phyloP scores from a whole-genome alignment of 2,797 vertebrate species.

The Rhabdomys pumilio region DNA sequence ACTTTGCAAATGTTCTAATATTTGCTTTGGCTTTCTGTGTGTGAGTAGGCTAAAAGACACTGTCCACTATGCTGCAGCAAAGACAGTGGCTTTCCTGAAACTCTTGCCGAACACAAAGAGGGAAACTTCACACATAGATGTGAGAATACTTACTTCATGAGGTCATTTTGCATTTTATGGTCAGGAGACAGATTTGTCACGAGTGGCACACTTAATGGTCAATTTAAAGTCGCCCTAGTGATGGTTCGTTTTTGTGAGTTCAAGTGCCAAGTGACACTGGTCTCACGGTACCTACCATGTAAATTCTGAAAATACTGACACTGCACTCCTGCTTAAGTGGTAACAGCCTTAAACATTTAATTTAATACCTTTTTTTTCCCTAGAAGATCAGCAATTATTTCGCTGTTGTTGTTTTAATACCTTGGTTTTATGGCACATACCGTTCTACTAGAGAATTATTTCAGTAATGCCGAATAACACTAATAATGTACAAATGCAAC shows the following conservation, averaged over 20 bases:
- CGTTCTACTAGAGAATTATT: neutral
- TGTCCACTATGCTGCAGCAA: conserved; percentile 67
- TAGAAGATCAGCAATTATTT: neutral
- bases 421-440: neutral
- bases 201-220: conserved; percentile 54
- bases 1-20: conserved; percentile 88
- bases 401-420: conserved; percentile 30
- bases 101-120: conserved; percentile 80
- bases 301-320: conserved; percentile 26
- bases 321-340: neutral
- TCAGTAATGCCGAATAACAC: conserved; percentile 32
- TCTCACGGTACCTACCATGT: neutral
- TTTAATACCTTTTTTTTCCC: conserved; percentile 21
- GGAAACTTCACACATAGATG: conserved; percentile 71
- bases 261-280: neutral
- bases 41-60: conserved; percentile 83
- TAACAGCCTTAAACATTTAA: neutral
- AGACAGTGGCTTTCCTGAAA: conserved; percentile 75
- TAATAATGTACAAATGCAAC: conserved; percentile 53
- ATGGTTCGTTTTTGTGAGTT: conserved; percentile 66
- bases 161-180: conserved; percentile 65
- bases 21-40: conserved; percentile 87
- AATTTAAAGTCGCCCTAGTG: conserved; percentile 75
- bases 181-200: conserved; percentile 57
- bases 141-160: conserved; percentile 52